phyloP scores from a whole-genome alignment of 2,113 vertebrate genomes.

The human (Homo sapiens) region GRCh38 chr6:19424501-19425000 shows the following conservation, averaged over 20 bases:
- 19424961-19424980: background rate
- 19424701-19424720: background rate
- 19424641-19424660: background rate
- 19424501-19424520: background rate
- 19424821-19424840: background rate
- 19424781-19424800: background rate
- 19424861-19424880: background rate
- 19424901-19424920: background rate
- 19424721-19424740: background rate
- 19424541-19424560: background rate
- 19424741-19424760: background rate
- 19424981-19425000: no score
- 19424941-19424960: no score
- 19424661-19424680: background rate
- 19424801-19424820: no score
- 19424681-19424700: background rate
- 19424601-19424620: background rate
- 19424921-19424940: background rate
- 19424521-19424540: background rate
- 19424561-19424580: background rate
- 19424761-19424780: background rate
- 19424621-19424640: background rate
- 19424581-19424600: background rate
- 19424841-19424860: background rate
- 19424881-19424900: background rate